These are phyloP conservation scores for Geococcyx californianus DNA, from an alignment of 2,113 vertebrate genomes.

Conservation along the genomic window DNA sequence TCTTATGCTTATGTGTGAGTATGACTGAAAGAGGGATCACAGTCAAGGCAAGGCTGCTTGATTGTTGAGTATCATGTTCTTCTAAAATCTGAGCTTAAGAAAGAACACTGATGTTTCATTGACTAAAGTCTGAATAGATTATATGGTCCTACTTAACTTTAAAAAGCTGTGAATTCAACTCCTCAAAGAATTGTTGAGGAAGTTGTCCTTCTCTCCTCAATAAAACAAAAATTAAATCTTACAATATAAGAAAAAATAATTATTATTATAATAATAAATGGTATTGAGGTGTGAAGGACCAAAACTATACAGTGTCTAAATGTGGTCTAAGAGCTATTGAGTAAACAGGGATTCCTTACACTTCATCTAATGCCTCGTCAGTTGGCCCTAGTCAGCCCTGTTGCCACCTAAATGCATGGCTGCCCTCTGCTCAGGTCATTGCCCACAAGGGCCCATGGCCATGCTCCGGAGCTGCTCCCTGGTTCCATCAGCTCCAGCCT, in stretches of 20 bases:
- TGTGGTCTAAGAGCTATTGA: not conserved
- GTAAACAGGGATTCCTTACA: not conserved
- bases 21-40: not conserved
- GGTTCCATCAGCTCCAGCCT: not conserved
- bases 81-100: not conserved
- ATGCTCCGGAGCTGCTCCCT: rapidly evolving
- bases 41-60: not conserved
- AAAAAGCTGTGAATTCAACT: not conserved
- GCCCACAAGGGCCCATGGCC: not conserved
- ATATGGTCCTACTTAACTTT: not conserved
- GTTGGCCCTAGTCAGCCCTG: not conserved
- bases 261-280: no score
- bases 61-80: not conserved
- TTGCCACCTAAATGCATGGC: not conserved
- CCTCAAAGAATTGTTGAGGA: no score
- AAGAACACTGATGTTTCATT: not conserved
- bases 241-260: no score
- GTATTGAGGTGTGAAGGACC: rapidly evolving
- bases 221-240: not conserved
- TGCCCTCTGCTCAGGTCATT: not conserved
- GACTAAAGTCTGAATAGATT: not conserved
- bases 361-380: rapidly evolving
- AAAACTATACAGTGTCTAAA: not conserved
- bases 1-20: not conserved
- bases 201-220: not conserved